Evolutionary conservation across 2,888 invertebrate genomes (phyloP), one percentile per base, ranked within the genome.

Genomic region (Syritta pipiens): DNA sequence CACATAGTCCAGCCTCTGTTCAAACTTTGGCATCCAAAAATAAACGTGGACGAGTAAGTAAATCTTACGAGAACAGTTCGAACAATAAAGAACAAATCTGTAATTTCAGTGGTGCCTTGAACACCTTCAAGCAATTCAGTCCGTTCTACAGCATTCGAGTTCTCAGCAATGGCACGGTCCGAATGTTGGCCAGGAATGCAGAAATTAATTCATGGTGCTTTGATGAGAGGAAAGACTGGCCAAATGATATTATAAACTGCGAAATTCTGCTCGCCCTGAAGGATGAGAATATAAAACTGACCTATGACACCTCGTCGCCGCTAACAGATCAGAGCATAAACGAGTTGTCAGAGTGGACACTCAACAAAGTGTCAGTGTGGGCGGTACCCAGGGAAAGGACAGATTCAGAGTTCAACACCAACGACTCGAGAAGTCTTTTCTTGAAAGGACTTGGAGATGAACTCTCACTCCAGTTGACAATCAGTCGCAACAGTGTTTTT

Each of bases 151-250:
- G 85, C 12, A 9, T 86, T 40, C 82, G 83, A 5, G 81, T 87
- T 2, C 76, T 81, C 26, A 59, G 74, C 35, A 84, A 86, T 67
- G 88, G 88, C 0, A 82, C 72, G 5, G 81, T 88, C 0, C 83
- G 79, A 2, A 60, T 87, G 30, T 63, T 84, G 17, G 83, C 82
- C 22, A 82, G 76, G 6, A 85, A 88, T 62, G 82, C 84, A 1
- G 84, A 85, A 48, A 28, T 86, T 5, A 82, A 81, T 12, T 86
- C 85, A 1, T 88, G 88, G 88, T 88, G 88, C 55, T 81, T 84
- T 22, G 85, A 88, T 72, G 81, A 81, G 0, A 81, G 83, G 12
- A 75, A 81, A 9, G 85, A 87, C 81, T 89, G 89, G 89, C 89
- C 89, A 14, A 84, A 84, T 35, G 88, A 89, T 65, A 83, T 83